Evolutionary conservation across 2,797 vertebrate genomes (phyloP).

Genomic region (Phalanger gymnotis): DNA sequence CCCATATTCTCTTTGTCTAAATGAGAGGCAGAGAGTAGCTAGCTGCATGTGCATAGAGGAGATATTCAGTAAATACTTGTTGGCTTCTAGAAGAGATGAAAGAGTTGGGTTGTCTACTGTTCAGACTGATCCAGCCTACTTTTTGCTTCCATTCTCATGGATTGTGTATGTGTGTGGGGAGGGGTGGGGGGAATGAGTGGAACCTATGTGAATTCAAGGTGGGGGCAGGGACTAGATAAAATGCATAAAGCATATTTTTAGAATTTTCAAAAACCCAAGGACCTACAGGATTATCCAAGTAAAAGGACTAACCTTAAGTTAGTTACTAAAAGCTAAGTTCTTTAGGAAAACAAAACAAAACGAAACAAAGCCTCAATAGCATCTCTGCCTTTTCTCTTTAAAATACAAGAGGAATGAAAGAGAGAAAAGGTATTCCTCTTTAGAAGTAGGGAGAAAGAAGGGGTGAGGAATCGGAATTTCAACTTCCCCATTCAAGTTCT

Average conservation of each 20-base stretch:
- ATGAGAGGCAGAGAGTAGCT: neutral
- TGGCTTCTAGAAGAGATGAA: neutral
- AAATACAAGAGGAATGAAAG: neutral
- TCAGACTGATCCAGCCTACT: neutral
- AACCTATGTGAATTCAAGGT: neutral
- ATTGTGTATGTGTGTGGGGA: neutral
- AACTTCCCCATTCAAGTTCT: neutral
- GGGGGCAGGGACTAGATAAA: neutral
- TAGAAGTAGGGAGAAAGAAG: neutral
- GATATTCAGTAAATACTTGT: neutral
- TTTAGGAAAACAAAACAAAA: neutral
- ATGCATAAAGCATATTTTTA: neutral
- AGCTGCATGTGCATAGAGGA: neutral
- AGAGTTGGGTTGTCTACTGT: neutral
- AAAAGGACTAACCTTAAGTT: neutral
- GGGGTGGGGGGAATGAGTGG: neutral
- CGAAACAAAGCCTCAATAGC: neutral
- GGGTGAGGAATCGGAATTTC: neutral
- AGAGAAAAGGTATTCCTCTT: neutral
- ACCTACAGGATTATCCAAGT: neutral
- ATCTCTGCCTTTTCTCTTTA: neutral
- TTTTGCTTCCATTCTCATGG: constrained; percentile 6
- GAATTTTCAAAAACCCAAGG: neutral
- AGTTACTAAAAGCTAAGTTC: neutral
- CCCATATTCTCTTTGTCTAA: neutral